Evolutionary conservation across 1,140 invertebrate genomes (phyloP).

Genomic region (Pogonus chalceus): DNA sequence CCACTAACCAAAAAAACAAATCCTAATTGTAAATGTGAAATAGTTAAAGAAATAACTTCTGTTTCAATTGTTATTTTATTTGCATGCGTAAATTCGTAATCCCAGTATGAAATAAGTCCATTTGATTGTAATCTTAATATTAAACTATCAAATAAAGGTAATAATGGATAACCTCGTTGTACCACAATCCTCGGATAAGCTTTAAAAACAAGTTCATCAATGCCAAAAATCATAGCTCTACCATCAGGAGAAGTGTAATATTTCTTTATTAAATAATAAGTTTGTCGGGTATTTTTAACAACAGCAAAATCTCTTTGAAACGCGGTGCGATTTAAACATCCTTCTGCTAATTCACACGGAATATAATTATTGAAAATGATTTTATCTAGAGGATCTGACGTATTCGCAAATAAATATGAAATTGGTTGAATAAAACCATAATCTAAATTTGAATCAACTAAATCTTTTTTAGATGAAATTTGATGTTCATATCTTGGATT

Average conservation of each 20-base stretch:
- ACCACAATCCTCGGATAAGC: not conserved
- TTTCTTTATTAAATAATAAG: conserved; percentile 1
- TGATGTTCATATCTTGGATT: not conserved
- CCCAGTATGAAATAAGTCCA: conserved; percentile 11
- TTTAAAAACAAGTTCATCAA: not conserved
- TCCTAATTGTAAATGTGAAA: not conserved
- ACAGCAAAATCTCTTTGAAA: conserved; percentile 9
- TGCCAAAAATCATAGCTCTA: not conserved
- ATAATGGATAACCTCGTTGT: not conserved
- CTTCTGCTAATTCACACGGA: not conserved
- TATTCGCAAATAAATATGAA: not conserved
- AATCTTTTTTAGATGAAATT: not conserved
- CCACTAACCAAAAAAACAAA: not conserved
- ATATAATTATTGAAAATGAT: not conserved
- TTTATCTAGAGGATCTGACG: not conserved
- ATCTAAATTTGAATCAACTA: not conserved
- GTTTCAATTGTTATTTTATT: not conserved
- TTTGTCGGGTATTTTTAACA: conserved; percentile 9
- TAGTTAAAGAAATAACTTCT: not conserved
- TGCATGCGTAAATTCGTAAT: too few relatives aligned
- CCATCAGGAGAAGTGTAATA: conserved; percentile 5
- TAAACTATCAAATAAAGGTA: not conserved
- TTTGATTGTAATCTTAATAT: not conserved
- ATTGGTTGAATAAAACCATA: not conserved
- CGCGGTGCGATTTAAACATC: not conserved